Evolutionary conservation across 2,113 vertebrate species (phyloP).

Genomic region (Actenoides hombroni): DNA sequence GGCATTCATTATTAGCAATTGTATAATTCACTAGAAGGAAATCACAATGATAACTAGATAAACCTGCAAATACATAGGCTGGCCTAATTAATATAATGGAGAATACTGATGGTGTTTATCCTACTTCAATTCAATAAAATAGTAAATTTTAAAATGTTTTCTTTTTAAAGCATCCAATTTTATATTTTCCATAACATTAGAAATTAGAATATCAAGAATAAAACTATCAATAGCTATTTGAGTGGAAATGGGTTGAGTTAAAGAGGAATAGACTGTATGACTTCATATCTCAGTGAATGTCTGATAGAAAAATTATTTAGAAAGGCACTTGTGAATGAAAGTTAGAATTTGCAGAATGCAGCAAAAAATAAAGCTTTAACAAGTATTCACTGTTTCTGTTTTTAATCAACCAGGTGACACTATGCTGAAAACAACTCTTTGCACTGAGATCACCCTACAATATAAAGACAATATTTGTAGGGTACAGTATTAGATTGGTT

Average conservation of each 20-base stretch:
- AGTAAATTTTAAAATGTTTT: not conserved
- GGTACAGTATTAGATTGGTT: not conserved
- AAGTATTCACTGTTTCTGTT: not conserved
- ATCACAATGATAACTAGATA: not conserved
- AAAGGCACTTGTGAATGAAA: not conserved
- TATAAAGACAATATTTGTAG: not conserved
- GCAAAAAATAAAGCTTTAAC: not conserved
- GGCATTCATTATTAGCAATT: not conserved
- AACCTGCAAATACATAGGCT: not conserved
- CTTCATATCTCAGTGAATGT: not conserved
- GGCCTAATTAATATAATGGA: not conserved
- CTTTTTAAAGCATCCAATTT: not conserved
- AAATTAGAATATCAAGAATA: not conserved
- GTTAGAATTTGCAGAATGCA: not conserved
- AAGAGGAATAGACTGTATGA: not conserved
- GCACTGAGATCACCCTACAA: fast-evolving
- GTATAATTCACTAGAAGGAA: not conserved
- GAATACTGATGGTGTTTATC: not conserved
- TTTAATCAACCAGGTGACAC: not conserved
- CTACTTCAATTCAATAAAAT: not conserved
- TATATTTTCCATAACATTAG: not conserved
- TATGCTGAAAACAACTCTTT: not conserved
- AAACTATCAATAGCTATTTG: not conserved
- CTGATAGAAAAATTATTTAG: not conserved
- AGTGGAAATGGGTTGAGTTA: not conserved